A percentile compares a stretch with the other conserved stretches of the same genome.
These are phyloP conservation scores for Drosophila greeni DNA, from an alignment of 2,888 invertebrate species.

Conservation along the genomic window DNA sequence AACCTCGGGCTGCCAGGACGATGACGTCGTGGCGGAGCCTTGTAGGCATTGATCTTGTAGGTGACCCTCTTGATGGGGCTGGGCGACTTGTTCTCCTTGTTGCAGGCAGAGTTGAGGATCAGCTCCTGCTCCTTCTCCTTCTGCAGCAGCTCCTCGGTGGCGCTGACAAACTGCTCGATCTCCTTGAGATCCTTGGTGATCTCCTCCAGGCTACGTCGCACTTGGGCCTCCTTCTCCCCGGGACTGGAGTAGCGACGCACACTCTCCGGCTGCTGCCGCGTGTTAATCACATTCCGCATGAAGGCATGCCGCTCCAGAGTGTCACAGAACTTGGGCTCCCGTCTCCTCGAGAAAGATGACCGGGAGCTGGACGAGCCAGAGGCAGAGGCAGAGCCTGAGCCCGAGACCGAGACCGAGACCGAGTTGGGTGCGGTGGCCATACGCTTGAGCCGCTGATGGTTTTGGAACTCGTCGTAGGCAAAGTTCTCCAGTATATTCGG, in stretches of 20 bases:
- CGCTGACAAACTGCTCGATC: conserved; percentile 78
- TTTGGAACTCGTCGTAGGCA: conserved; percentile 75
- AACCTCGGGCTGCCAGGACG: conserved; percentile 74
- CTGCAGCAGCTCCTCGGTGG: conserved; percentile 77
- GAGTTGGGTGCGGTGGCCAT: conserved; percentile 56
- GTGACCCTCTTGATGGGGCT: conserved; percentile 69
- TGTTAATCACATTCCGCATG: conserved; percentile 76
- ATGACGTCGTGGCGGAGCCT: conserved; percentile 63
- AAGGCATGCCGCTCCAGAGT: conserved; percentile 77
- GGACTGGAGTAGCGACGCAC: conserved; percentile 74
- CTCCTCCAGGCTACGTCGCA: conserved; percentile 78
- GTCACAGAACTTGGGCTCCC: conserved; percentile 68
- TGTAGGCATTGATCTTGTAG: conserved; percentile 78
- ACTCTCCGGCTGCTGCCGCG: conserved; percentile 54
- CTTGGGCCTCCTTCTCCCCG: conserved; percentile 75
- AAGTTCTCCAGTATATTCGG: conserved; percentile 78
- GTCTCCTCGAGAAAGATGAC: conserved; percentile 7
- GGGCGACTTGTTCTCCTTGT: conserved; percentile 77
- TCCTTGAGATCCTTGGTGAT: conserved; percentile 78
- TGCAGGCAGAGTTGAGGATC: conserved; percentile 47
- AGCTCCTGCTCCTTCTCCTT: conserved; percentile 75
- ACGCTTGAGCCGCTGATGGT: conserved; percentile 53
- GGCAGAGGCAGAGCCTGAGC: conserved; percentile 12
- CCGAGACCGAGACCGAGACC: conserved; percentile 1
- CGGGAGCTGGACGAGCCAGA: conserved; percentile 25